Conservation (phyloP, 2,113 vertebrate species). For the human region GRCh38 chr3:151649501-151650000, state of each 20-base stretch:
- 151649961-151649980: background rate
- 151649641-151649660: background rate
- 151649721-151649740: background rate
- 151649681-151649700: background rate
- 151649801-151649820: background rate
- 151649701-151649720: background rate
- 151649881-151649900: background rate
- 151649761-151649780: background rate
- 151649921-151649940: background rate
- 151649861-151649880: background rate
- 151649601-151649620: background rate
- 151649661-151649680: background rate
- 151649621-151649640: background rate
- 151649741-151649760: background rate
- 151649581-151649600: background rate
- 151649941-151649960: background rate
- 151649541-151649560: background rate
- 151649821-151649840: background rate
- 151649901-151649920: background rate
- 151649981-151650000: background rate
- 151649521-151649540: background rate
- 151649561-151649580: background rate
- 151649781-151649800: background rate
- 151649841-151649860: background rate
- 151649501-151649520: background rate